Evolutionary conservation across 2,797 vertebrate species (phyloP), one percentile per base, ranked within the genome.

Genomic region (Petrocephalus sullivani): DNA sequence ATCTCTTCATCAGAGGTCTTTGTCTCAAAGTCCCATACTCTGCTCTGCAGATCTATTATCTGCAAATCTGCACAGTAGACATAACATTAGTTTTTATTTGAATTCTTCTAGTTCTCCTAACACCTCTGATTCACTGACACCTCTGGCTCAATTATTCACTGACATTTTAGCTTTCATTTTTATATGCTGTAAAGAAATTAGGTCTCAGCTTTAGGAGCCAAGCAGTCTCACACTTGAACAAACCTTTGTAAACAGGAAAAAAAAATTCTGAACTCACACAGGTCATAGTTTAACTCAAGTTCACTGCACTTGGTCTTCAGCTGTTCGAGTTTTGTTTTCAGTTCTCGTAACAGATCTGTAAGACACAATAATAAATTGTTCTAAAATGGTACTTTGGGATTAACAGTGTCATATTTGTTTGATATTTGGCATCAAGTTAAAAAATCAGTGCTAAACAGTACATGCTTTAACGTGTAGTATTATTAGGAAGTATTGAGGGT

Each of bases 301-400:
- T 86, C 28, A 58, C 33, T 78, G 91, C 10, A 8, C 87, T 51
- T 91, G 3, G 23, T 58, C 19, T 84, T 64, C 5, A 93, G 57
- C 6, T 93, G 85, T 0, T 21, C 0, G 86, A 91, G 83, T 51
- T 92, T 93, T 37, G 88, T 0, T 14, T 90, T 3, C 87, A 93
- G 71, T 54, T 91, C 33, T 6, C 0, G 78, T 28, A 64, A 23
- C 85, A 94, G 88, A 21, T 89, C 93, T 94, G 89, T 83, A 64
- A n/a, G 23, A 88, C 33, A 86, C 23, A 37, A 33, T 60, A 78
- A 78, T 41, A n/a, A 46, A 71, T 71, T 46, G 5, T 49, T 78
- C 7, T 8, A n/a, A 71, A 78, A 46, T 78, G 71, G 37, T 41
- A 41, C 37, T 78, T 16, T 78, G 33, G 64, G 37, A 78, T 46